Evolutionary conservation across 2,113 vertebrate species (phyloP), one percentile per base, ranked within the genome.

Genomic region (Erythrolamprus reginae): DNA sequence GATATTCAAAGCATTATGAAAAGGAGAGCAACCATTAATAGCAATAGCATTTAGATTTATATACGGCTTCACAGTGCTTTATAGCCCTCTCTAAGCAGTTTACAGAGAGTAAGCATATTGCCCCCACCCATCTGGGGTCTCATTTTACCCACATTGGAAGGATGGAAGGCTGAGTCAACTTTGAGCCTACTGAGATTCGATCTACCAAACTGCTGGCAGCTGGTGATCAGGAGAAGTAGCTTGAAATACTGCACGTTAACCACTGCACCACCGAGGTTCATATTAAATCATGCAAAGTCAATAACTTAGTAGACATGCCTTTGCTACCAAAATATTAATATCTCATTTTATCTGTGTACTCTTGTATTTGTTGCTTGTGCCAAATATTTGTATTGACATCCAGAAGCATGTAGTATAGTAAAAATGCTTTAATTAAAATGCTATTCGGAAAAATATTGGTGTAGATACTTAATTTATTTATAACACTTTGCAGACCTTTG

Each of bases 381-480:
- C 95, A 96, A 94, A 93, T 77, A 94, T 38, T 88, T 92, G 92
- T 92, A 56, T 38, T 88, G 55, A 23, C 82, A 91, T 92, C 70
- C 70, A 95, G 93, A 94, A 93, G 24, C 90, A 93, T 70, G 94
- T 7, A 92, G 90, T 92, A 83, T 85, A 91, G 95, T 94, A 93
- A 93, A 70, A 93, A 0, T 0, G 91, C 95, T 96, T 94, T 95
- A 96, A 96, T 96, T 94, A 94, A 95, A 93, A 90, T 95, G 94
- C 94, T 95, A 94, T 42, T 91, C 90, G 95, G 48, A 93, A 95
- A 91, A 61, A 19, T 94, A 93, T 93, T 95, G 92, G 52, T 89
- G 21, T 94, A 93, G 42, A 33, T 28, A 26, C 86, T 55, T 93
- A 89, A 23, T 93, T 93, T 93, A 95, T 94, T 94, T 95, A 89